Evolutionary conservation across 2,888 invertebrate genomes (phyloP), one percentile per base, ranked within the genome.

Genomic region (Galerucella pusilla): DNA sequence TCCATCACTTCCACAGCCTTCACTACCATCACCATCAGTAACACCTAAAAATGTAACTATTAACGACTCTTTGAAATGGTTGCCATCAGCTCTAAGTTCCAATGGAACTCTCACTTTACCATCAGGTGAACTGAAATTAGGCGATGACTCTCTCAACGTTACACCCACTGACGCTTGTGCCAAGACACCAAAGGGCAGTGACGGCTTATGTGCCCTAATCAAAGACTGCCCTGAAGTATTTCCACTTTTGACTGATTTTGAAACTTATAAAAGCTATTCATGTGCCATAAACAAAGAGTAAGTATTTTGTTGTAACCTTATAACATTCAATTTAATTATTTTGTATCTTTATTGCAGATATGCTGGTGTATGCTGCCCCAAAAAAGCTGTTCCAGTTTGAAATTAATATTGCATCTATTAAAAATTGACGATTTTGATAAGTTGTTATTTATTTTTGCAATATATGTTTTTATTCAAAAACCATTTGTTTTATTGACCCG

Each of bases 191-290:
- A 69, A 71, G 35, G 54, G 46, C n/a, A 46, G 35, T n/a, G 77
- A 74, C 28, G 59, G 45, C 7, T 20, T 57, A 57, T 77, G 77
- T 68, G 49, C 60, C 2, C 61, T 69, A 35, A 54, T 76, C 12
- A 66, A 68, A 20, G 68, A 74, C 42, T 76, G 76, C 35, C 69
- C 71, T 16, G 52, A 65, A 45, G 73, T 73, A 25, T 69, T 75
- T 42, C 7, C 64, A 12, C 52, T n/a, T 61, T 71, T 77, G 67
- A 77, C 77, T 28, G 68, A 71, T 68, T 73, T 77, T 52, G 66
- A 70, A 49, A 60, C 64, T n/a, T 77, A 77, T 64, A 70, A 70
- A n/a, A 65, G 73, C 46, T 77, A 68, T 59, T 77, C 73, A 25
- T 77, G 77, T 60, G 42, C 77, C 5, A 25, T 77, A 16, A 16